Base-by-base conservation (phyloP, 2,888 invertebrate genomes). In the Leptura quadrifasciata region DNA sequence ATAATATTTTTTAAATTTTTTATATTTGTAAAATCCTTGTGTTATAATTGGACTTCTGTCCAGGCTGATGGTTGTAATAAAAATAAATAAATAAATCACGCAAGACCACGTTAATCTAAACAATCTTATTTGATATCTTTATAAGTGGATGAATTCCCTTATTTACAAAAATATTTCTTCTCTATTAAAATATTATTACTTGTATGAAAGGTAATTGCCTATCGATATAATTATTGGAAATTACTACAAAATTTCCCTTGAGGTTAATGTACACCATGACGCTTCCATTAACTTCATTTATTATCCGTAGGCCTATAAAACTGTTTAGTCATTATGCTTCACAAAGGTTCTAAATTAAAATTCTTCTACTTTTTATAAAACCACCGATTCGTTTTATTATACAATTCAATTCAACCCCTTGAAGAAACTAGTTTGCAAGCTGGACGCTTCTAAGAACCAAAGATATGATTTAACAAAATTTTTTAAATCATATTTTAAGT, bases 341-440 rank as follows among this genome's bases (percentile, higher is more conserved):
- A 69, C 69, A 69, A 69, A 72, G 70, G 60, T 35, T 75, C 60
- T 54, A 71, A 75, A 75, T 75, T 75, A 65, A 61, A 75, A 75
- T 75, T 75, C 72, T 60, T 72, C 17, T 21, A 39, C 67, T 75
- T 75, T 75, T 75, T 75, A 61, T 75, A 60, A 31, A 70, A 55
- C 58, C 65, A 65, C 58, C 54, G 69, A 60, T 20, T 65, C 71
- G 65, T 60, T 75, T 31, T 55, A 31, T 64, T 71, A 63, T 17
- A 31, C 47, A 58, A 67, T 54, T 60, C 67, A 67, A 35, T 67
- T 58, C 65, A 67, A 67, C 73, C 74, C 74, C 52, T 63, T 58
- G 27, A 39, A 58, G 58, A 69, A 57, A 57, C 20, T 57, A 1
- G 57, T 20, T 57, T 24, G 60, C 27, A 27, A 60, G 27, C 27